Evolutionary conservation across 1,140 invertebrate genomes (phyloP).

Genomic region (Daktulosphaira vitifoliae): DNA sequence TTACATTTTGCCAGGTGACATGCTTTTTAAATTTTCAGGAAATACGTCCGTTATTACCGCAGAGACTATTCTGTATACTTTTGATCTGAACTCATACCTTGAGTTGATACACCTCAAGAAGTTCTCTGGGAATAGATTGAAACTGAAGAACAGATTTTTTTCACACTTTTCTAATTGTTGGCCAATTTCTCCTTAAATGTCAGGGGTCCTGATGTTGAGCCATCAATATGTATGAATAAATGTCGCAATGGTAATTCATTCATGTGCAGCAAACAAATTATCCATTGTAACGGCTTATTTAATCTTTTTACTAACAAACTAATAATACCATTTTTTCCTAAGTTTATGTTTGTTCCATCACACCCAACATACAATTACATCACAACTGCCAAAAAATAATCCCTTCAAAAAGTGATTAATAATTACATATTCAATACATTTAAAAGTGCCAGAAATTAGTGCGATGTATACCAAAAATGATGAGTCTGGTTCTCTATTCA

Average conservation of each 20-base stretch:
- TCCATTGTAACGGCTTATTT: no score
- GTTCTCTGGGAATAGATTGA: conserved; percentile 32
- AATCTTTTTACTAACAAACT: no score
- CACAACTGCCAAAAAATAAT: no score
- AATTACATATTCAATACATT: conserved; percentile 36
- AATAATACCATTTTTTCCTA: no score
- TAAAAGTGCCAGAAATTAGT: conserved; percentile 36
- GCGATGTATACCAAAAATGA: conserved; percentile 38
- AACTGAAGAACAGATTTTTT: conserved; percentile 36
- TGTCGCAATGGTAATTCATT: conserved; percentile 35
- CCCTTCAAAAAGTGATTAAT: conserved; percentile 30
- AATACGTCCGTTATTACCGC: conserved; percentile 33
- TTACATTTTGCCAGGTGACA: conserved; percentile 36
- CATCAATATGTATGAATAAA: conserved; percentile 40
- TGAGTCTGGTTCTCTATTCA: conserved; percentile 39
- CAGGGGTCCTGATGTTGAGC: conserved; percentile 38
- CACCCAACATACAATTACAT: no score
- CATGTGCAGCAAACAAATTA: not conserved
- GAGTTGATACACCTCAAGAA: not conserved
- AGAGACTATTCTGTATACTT: conserved; percentile 39
- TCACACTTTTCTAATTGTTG: conserved; percentile 38
- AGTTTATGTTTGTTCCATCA: no score
- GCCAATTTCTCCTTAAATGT: conserved; percentile 38
- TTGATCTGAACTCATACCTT: conserved; percentile 40
- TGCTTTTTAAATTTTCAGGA: conserved; percentile 33